phyloP scores from a whole-genome alignment of 2,113 vertebrate species.

The Phalacrocorax carbo region DNA sequence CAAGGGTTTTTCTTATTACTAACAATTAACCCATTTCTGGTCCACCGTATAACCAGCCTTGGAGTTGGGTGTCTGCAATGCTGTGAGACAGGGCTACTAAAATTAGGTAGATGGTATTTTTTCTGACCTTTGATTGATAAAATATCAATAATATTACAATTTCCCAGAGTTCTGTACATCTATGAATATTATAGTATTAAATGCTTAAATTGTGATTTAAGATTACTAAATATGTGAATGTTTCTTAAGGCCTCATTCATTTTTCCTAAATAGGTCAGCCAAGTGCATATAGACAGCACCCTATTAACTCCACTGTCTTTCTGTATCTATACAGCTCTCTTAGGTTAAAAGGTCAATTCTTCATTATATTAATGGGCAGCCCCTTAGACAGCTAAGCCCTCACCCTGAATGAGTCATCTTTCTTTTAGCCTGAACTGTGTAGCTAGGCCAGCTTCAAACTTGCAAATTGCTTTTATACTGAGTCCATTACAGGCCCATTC shows the following conservation, averaged over 20 bases:
- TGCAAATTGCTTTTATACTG: background rate
- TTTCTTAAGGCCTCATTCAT: background rate
- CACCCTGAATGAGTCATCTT: background rate
- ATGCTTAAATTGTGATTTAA: background rate
- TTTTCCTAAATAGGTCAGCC: background rate
- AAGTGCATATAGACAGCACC: background rate
- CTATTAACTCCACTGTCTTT: background rate
- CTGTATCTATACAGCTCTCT: background rate
- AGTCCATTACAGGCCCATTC: background rate
- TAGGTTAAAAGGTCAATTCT: background rate
- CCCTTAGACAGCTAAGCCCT: background rate
- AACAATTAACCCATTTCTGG: background rate
- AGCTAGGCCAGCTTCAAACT: background rate
- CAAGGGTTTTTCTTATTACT: background rate
- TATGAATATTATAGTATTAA: background rate
- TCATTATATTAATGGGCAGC: background rate
- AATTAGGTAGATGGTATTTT: background rate
- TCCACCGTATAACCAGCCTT: background rate
- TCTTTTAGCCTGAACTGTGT: background rate
- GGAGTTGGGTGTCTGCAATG: background rate
- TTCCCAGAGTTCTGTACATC: background rate
- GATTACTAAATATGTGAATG: background rate
- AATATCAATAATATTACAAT: background rate
- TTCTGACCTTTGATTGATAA: background rate
- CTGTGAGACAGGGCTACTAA: background rate